Evolutionary conservation across 2,113 vertebrate genomes (phyloP).

Genomic region (Phylloscopus trochilus): DNA sequence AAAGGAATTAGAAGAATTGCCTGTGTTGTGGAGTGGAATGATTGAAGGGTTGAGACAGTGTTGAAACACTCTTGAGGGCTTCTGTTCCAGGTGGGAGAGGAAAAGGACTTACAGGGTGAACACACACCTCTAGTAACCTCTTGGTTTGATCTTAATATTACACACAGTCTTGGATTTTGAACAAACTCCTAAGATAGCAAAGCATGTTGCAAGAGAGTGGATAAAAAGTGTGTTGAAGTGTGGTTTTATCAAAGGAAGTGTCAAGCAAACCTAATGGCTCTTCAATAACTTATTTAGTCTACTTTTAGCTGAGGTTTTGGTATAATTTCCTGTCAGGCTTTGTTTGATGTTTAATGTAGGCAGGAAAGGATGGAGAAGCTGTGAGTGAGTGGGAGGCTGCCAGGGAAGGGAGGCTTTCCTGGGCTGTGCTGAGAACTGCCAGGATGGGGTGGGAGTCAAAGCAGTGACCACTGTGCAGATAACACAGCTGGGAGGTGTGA

Average conservation of each 20-base stretch:
- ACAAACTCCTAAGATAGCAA: not conserved
- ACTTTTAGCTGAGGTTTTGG: not conserved
- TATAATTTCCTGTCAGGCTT: not conserved
- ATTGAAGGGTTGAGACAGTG: not conserved
- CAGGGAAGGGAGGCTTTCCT: not conserved
- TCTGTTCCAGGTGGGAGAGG: not conserved
- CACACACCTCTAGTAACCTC: not conserved
- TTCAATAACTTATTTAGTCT: not conserved
- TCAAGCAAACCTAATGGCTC: not conserved
- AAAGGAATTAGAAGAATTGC: not conserved
- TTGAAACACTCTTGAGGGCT: not conserved
- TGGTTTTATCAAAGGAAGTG: not conserved
- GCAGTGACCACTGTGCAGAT: not conserved
- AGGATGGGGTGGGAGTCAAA: not conserved
- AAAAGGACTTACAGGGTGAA: not conserved
- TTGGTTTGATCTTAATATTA: not conserved
- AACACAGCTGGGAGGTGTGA: not conserved
- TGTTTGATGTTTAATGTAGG: not conserved
- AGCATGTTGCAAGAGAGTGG: not conserved
- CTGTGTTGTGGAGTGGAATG: not conserved
- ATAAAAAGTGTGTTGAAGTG: not conserved
- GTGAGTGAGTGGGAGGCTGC: not conserved
- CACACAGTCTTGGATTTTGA: not conserved
- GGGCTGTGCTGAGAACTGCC: not conserved
- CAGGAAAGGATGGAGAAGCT: not conserved